Base-by-base conservation (phyloP, 2,797 vertebrate genomes). In the Bovichtus diacanthus region DNA sequence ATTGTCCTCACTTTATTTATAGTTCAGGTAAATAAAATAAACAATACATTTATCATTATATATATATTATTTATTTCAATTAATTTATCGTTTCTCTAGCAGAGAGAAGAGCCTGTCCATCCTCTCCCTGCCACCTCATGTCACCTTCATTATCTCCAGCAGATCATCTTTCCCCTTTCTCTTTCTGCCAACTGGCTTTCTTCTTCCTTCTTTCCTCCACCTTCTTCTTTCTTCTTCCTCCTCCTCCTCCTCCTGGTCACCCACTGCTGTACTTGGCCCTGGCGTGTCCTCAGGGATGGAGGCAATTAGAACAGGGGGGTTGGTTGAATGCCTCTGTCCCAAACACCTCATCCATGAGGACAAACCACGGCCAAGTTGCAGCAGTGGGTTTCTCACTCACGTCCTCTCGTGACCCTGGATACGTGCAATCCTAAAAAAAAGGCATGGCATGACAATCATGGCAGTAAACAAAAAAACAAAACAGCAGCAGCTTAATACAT, bases 261-360 rank as follows among this genome's bases (percentile, higher is more conserved):
- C 67, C 21, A 44, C 43, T 59, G 15, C 54, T 6, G 16, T 9
- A 38, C 53, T 44, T 58, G 21, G 27, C 8, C 41, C 27, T 25
- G 53, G 9, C 55, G n/a, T 70, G 31, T 49, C 18, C 54, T 50
- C 12, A 36, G 39, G n/a, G 66, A 68, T 34, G 53, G 53, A 31
- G 51, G 65, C 29, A 23, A 47, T 56, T 47, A 47, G 53, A 19
- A 23, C 38, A 23, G 16, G 11, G 4, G 46, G 27, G 5, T 2
- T 34, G 10, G 21, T 55, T 15, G 41, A 56, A 9, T 3, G 13
- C 65, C 19, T 21, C 39, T 55, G 39, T 18, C 25, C 50, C n/a
- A 44, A 44, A 68, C 18, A 12, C 15, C 15, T 58, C 53, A 34
- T 44, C 13, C 8, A 21, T 36, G 12, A 44, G 53, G 66, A 68